Percentiles rank a stretch among this genome's conserved stretches.
Conservation (phyloP, 2,797 vertebrate genomes). For the Orientallactaga sibirica region DNA sequence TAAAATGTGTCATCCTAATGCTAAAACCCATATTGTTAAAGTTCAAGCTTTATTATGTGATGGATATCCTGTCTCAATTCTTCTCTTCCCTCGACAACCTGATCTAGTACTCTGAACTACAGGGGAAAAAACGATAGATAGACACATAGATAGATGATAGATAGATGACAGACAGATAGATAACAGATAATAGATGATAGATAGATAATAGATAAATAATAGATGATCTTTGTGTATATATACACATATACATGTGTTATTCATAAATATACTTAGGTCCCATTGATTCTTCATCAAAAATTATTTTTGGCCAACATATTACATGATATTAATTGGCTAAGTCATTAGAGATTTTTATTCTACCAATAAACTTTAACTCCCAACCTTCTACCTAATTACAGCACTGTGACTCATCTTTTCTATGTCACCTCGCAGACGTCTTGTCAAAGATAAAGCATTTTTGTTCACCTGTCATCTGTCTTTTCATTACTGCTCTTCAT, state of each 20-base stretch:
- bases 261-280: constrained; percentile 17
- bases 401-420: constrained; percentile 52
- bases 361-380: constrained; percentile 43
- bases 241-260: background rate
- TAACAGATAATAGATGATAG: no score
- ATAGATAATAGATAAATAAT: no score
- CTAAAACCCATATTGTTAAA: constrained; percentile 25
- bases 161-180: no score
- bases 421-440: constrained; percentile 42
- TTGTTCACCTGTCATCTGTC: constrained; percentile 71
- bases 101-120: no score
- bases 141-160: no score
- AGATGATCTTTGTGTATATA: background rate
- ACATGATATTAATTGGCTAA: constrained; percentile 58
- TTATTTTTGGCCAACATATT: constrained; percentile 4
- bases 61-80: background rate
- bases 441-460: constrained; percentile 64
- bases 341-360: constrained; percentile 36
- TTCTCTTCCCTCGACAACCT: background rate
- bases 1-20: constrained; percentile 13
- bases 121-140: no score
- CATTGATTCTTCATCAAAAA: background rate
- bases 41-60: constrained; percentile 9
- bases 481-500: constrained; percentile 37
- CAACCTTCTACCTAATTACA: constrained; percentile 51